Base-by-base conservation (phyloP, 2,888 invertebrate species). In the Ligdia adustata region DNA sequence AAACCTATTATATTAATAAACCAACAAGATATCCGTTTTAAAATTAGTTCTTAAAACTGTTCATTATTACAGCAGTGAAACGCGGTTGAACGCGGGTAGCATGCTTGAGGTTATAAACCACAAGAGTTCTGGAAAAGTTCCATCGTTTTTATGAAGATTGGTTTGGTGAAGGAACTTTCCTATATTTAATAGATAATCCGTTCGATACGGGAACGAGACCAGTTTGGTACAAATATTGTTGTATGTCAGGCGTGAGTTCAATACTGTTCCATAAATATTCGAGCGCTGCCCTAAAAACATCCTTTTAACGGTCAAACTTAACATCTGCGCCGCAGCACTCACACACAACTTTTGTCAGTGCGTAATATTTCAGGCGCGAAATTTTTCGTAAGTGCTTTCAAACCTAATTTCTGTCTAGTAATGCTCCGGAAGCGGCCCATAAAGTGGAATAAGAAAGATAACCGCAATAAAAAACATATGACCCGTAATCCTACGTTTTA, bases 391-490 rank as follows among this genome's bases (percentile, higher is more conserved):
- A 69, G 54, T 64, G 57, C 66, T 60, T 62, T 62, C 58, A 62
- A 67, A 65, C 55, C 60, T 64, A 62, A 66, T 65, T 64, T 66
- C 62, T 64, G 57, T 63, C 52, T 53, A 60, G 58, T 64, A 68
- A 68, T 63, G 54, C 41, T 53, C 52, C 54, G 60, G 65, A 66
- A 68, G 65, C 60, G 61, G 35, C 55, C 64, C 61, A 69, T 74
- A 71, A 71, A 70, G 57, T 51, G 57, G 56, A 68, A 72, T 68
- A 67, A 67, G 67, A 68, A 55, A 64, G 59, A 72, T 68, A 71
- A 64, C 65, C 59, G 66, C 69, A 52, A 72, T 75, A 74, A 76
- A 74, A 73, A 70, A 60, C 68, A 69, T 67, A 66, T 64, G 60
- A 62, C 59, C 63, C 63, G 55, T 71, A 69, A 72, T 69, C 60